Percentiles rank a stretch among this genome's conserved stretches.
These are phyloP conservation scores for Brassicogethes aeneus DNA, from an alignment of 2,888 invertebrate genomes.

Conservation along the genomic window DNA sequence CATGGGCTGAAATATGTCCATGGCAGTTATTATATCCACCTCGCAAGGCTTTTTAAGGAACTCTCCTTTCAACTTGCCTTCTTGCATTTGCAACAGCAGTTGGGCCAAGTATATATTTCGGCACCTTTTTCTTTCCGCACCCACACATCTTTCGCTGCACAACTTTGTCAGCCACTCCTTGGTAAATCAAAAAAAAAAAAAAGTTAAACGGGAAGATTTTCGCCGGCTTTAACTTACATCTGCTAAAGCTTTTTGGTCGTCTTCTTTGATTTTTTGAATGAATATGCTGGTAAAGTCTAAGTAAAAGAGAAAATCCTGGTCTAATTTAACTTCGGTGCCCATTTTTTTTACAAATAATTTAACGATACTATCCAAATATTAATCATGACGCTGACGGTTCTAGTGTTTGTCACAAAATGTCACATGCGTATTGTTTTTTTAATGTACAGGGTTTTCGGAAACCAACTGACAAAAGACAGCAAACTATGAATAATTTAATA, in stretches of 20 bases:
- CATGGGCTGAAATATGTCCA: slow-evolving; percentile 30
- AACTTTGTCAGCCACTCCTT: slow-evolving; percentile 40
- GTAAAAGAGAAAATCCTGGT: slow-evolving; percentile 42
- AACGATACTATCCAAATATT: slow-evolving; percentile 6
- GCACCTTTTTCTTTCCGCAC: slow-evolving; percentile 35
- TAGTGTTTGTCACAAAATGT: not conserved
- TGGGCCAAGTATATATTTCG: slow-evolving; percentile 42
- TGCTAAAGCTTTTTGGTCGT: not conserved
- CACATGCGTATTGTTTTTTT: too few species aligned
- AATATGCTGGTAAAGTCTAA: slow-evolving; percentile 35
- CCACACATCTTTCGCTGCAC: slow-evolving; percentile 32
- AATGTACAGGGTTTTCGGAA: too few species aligned
- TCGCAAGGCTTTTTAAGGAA: slow-evolving; percentile 34
- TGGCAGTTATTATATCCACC: slow-evolving; percentile 34
- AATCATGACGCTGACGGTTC: too few species aligned
- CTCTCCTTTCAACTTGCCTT: slow-evolving; percentile 33
- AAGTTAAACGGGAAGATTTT: not conserved
- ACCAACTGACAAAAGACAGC: too few species aligned
- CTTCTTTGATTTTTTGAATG: slow-evolving; percentile 21
- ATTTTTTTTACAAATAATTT: slow-evolving; percentile 16
- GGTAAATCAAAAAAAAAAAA: too few species aligned
- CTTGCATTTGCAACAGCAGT: slow-evolving; percentile 39
- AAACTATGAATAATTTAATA: not conserved
- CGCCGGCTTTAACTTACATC: not conserved
- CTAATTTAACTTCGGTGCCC: slow-evolving; percentile 37